phyloP scores from a whole-genome alignment of 2,888 invertebrate genomes.

The Catocala sponsa region DNA sequence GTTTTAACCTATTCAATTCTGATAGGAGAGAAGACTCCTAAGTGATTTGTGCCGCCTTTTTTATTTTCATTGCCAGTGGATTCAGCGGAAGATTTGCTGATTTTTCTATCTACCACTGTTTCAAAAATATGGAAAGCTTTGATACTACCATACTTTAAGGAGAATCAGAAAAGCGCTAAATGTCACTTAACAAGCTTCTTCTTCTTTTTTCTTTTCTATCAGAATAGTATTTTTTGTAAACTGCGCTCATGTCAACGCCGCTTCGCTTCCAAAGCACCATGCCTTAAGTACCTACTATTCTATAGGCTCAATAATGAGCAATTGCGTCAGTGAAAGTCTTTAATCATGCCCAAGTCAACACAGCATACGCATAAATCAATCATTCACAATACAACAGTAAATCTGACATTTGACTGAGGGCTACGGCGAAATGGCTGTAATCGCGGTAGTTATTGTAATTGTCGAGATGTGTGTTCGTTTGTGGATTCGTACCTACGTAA shows the following conservation, averaged over 20 bases:
- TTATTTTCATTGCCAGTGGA: no score
- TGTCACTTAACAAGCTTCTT: no score
- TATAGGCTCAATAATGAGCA: constrained; percentile 17
- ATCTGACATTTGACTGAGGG: constrained; percentile 24
- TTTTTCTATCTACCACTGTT: no score
- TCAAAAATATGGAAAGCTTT: no score
- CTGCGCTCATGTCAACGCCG: background rate
- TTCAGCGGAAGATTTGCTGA: no score
- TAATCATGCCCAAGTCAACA: constrained; percentile 32
- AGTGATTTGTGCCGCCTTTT: no score
- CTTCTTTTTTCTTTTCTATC: no score
- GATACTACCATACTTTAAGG: no score
- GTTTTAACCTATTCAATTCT: no score
- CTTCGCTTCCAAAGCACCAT: background rate
- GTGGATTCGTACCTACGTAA: constrained; percentile 7
- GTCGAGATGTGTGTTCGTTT: constrained; percentile 8
- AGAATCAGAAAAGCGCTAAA: no score
- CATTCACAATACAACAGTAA: constrained; percentile 34
- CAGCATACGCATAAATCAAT: constrained; percentile 31
- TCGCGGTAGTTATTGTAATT: constrained; percentile 16
- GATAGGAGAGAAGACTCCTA: no score
- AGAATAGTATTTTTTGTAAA: no score
- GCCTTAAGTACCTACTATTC: background rate
- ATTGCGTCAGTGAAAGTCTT: constrained; percentile 45
- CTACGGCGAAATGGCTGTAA: constrained; percentile 3